These are phyloP conservation scores for Heterotis niloticus DNA, from an alignment of 2,113 vertebrate species.

Conservation along the genomic window DNA sequence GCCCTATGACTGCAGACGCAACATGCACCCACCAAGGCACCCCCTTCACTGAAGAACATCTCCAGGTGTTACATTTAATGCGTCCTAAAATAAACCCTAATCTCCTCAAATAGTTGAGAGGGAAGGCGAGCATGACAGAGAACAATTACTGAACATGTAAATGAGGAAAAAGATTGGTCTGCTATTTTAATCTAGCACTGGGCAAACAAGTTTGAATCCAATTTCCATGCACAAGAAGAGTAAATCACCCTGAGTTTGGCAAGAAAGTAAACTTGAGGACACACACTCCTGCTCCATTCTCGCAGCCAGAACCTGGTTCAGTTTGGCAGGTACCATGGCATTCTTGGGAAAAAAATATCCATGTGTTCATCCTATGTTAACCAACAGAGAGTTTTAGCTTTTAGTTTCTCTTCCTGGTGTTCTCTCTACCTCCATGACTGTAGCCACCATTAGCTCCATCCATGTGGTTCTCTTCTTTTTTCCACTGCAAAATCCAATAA, in stretches of 20 bases:
- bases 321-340: too few relatives aligned
- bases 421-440: too few relatives aligned
- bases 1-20: neutral
- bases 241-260: neutral
- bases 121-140: neutral
- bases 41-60: neutral
- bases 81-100: conserved; percentile 2
- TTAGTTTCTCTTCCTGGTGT: too few relatives aligned
- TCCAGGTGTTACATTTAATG: neutral
- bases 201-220: neutral
- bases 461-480: too few relatives aligned
- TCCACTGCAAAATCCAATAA: too few relatives aligned
- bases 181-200: neutral
- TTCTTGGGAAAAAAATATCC: too few relatives aligned
- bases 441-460: too few relatives aligned
- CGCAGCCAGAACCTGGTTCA: too few relatives aligned
- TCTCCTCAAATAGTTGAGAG: neutral
- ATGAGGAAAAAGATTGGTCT: neutral
- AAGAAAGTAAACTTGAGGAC: neutral
- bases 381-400: too few relatives aligned
- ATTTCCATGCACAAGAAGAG: too few relatives aligned
- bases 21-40: neutral
- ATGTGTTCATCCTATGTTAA: too few relatives aligned
- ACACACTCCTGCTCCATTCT: too few relatives aligned
- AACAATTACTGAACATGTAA: neutral